These are phyloP conservation scores for Meriones unguiculatus DNA, from an alignment of 2,113 vertebrate genomes.

Conservation along the genomic window DNA sequence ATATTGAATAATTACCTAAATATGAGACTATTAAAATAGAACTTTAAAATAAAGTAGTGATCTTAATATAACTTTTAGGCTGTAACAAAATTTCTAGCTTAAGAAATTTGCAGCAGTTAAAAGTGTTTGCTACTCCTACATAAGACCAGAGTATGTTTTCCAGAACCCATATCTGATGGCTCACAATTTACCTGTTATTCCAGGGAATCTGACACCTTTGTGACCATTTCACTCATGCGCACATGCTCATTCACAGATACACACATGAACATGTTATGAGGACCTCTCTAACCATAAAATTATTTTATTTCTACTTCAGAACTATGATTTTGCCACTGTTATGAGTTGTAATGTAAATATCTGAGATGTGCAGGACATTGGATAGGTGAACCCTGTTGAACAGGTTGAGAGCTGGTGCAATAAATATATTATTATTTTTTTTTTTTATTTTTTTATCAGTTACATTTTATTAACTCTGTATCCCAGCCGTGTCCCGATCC, in stretches of 20 bases:
- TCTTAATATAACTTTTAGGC: not conserved
- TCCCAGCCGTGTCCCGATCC: too few species aligned
- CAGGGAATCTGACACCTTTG: too few species aligned
- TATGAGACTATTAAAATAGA: not conserved
- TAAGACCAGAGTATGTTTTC: not conserved
- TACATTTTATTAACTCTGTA: too few species aligned
- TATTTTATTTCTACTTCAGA: not conserved
- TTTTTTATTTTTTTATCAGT: too few species aligned
- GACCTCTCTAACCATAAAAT: not conserved
- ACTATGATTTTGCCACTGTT: not conserved
- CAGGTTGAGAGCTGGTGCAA: not conserved
- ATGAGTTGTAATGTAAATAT: not conserved
- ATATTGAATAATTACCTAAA: slow-evolving; percentile 1
- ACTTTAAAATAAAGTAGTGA: not conserved
- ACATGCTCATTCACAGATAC: not conserved
- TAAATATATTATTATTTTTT: not conserved
- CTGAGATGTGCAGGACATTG: not conserved
- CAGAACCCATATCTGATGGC: too few species aligned
- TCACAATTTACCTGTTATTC: too few species aligned
- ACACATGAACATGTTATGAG: not conserved
- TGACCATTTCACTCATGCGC: not conserved
- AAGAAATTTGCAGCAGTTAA: not conserved
- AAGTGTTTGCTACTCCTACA: not conserved
- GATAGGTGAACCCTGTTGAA: not conserved
- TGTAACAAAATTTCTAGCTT: not conserved